Conservation (phyloP, 35 echinoderm and acorn worm species). For the Stichopus chloronotus region DNA sequence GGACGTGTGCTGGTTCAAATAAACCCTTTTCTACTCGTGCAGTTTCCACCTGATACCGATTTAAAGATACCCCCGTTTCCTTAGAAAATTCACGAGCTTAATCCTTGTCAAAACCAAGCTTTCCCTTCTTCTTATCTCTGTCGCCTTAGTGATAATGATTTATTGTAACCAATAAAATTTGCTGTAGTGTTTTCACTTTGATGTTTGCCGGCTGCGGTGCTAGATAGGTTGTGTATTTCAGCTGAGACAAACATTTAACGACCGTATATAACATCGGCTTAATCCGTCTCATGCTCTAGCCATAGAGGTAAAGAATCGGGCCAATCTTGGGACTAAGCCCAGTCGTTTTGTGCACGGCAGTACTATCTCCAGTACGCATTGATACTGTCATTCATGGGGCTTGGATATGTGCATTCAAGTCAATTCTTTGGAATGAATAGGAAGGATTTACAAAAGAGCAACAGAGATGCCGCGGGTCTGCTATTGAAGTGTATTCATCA, state of each 20-base stretch:
- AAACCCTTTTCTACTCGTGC: no score
- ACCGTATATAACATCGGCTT: neutral
- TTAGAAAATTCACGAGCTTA: neutral
- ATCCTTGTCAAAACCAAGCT: neutral
- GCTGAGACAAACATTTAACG: constrained; percentile 4
- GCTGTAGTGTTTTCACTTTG: neutral
- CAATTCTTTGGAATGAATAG: neutral
- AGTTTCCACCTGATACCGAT: neutral
- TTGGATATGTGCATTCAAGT: neutral
- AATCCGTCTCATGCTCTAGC: neutral
- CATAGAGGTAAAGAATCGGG: neutral
- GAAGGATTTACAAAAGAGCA: neutral
- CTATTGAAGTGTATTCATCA: no score
- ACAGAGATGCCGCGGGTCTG: no score
- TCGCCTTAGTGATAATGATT: neutral
- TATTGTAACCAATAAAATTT: constrained; percentile 7
- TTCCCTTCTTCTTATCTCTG: neutral
- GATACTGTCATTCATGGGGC: neutral
- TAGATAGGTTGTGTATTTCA: neutral
- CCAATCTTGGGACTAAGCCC: no score
- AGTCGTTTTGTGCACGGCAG: neutral
- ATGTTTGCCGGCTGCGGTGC: neutral
- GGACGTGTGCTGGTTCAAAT: no score
- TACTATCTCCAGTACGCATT: neutral
- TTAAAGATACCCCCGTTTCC: neutral